Evolutionary conservation across 1,140 invertebrate genomes (phyloP), one percentile per base, ranked within the genome.

Genomic region (Steinernema feltiae): DNA sequence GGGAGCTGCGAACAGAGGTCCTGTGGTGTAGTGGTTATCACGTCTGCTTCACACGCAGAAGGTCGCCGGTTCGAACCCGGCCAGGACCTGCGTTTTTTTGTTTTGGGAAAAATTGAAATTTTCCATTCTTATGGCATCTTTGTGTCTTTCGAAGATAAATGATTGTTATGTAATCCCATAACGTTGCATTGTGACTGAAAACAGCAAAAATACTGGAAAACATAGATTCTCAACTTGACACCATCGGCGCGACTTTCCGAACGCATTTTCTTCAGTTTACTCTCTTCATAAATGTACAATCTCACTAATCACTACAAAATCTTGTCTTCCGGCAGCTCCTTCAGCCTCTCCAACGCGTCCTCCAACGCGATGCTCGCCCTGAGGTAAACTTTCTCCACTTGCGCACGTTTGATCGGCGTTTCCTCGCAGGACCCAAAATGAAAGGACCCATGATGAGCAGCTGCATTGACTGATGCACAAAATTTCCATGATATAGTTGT

Each of bases 61-160:
- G 78, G 78, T 79, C 78, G 76, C 76, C 77, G 80, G 76, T 81
- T 80, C 79, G 79, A 81, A 27, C 79, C 79, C 79, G 79, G 79
- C 79, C 79, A 72, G 41, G 71, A 72, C 71, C 71, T 72, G 35
- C n/a, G n/a, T n/a, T n/a, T n/a, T n/a, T n/a, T n/a, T n/a, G n/a
- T n/a, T n/a, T n/a, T n/a, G n/a, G n/a, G n/a, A n/a, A n/a, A n/a
- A n/a, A n/a, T n/a, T n/a, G n/a, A n/a, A n/a, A n/a, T n/a, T n/a
- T n/a, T n/a, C n/a, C n/a, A n/a, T n/a, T n/a, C n/a, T n/a, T n/a
- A n/a, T n/a, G n/a, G n/a, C n/a, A n/a, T n/a, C n/a, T n/a, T n/a
- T n/a, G n/a, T n/a, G n/a, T n/a, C n/a, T n/a, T n/a, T n/a, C n/a
- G n/a, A n/a, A n/a, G n/a, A n/a, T n/a, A n/a, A n/a, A n/a, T n/a